These are phyloP conservation scores for Lottia scabra DNA, from an alignment of 2,888 invertebrate species.

Conservation along the genomic window DNA sequence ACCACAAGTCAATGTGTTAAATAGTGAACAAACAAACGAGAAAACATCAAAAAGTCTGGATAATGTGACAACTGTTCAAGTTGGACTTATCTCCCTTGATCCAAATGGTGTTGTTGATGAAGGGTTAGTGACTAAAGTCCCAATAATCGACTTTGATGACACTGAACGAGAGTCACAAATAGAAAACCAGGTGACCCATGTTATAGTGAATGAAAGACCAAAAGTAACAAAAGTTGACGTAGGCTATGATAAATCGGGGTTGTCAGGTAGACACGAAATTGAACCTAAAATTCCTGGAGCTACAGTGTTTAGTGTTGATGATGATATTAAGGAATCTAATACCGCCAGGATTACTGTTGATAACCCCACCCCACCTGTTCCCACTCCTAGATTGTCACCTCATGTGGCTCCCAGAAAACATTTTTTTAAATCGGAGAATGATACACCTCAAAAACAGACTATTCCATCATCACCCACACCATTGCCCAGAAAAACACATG, in stretches of 20 bases:
- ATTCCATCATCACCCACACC: background rate
- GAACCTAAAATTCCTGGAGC: slow-evolving; percentile 1
- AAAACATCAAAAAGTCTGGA: background rate
- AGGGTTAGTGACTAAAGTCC: background rate
- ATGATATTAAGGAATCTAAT: background rate
- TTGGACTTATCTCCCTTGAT: slow-evolving; percentile 4
- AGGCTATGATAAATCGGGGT: background rate
- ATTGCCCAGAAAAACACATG: background rate
- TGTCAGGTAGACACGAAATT: background rate
- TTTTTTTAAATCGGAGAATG: background rate
- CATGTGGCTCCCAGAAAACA: background rate
- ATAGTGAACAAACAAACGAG: background rate
- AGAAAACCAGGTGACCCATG: slow-evolving; percentile 19
- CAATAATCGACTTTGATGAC: background rate
- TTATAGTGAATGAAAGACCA: slow-evolving; percentile 16
- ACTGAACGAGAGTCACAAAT: background rate
- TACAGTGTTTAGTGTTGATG: slow-evolving; percentile 14
- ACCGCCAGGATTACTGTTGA: slow-evolving; percentile 20
- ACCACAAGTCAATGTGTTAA: background rate
- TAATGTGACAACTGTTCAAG: slow-evolving; percentile 1
- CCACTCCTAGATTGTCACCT: background rate
- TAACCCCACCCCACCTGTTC: slow-evolving; percentile 10
- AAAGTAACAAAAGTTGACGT: slow-evolving; percentile 16
- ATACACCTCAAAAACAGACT: background rate
- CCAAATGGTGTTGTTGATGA: background rate